Evolutionary conservation across 2,113 vertebrate species (phyloP).

Genomic region (Lonchura striata): DNA sequence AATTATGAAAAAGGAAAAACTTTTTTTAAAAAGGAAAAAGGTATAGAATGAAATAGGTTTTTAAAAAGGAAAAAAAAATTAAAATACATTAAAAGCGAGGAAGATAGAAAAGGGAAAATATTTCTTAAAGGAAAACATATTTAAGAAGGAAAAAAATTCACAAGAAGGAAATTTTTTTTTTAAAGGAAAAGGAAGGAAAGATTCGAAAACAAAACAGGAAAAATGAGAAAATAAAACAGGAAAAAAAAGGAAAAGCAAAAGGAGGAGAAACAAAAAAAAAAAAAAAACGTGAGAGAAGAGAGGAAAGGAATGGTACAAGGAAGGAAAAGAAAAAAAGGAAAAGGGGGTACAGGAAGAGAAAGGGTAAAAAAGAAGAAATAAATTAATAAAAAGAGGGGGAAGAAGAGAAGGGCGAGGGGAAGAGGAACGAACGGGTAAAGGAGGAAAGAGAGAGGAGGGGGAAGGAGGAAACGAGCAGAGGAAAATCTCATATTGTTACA

Average conservation of each 20-base stretch:
- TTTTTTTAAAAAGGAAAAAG: fast-evolving
- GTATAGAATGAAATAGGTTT: fast-evolving
- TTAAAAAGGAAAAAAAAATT: fast-evolving
- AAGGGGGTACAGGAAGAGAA: fast-evolving
- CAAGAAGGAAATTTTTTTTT: background rate
- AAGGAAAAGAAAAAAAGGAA: background rate
- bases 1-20: fast-evolving
- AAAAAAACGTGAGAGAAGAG: background rate
- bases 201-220: background rate
- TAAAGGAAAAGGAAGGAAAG: background rate
- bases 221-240: background rate
- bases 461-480: background rate
- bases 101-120: background rate
- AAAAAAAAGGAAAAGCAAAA: background rate
- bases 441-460: fast-evolving
- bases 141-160: background rate
- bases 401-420: fast-evolving
- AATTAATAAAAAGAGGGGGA: background rate
- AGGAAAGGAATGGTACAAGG: background rate
- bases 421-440: background rate
- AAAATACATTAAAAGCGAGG: background rate
- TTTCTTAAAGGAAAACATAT: background rate
- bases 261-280: too few species aligned
- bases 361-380: fast-evolving
- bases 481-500: background rate